Evolutionary conservation across 2,797 vertebrate genomes (phyloP), one percentile per base, ranked within the genome.

Genomic region (Mus caroli): DNA sequence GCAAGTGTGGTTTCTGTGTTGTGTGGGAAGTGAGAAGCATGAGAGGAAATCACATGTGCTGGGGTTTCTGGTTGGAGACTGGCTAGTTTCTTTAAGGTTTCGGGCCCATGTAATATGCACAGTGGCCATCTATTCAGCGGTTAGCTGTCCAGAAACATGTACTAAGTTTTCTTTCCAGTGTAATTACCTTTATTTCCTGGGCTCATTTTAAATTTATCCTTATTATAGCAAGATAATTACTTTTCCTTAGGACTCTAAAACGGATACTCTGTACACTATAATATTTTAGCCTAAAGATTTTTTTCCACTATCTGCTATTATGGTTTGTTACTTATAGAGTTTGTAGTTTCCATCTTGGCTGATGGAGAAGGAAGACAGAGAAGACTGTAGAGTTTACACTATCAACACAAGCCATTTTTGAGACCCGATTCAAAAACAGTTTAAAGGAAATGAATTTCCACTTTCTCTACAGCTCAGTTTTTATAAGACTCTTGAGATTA

Each of bases 401-500:
- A 6, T 87, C 34, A 73, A 54, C 31, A 62, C 37, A 92, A 40
- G 17, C 22, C 34, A 9, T 71, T 94, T 90, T 92, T 87, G 80
- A 76, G 64, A 94, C 20, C 69, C 71, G 60, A n/a, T 92, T 91
- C 52, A 37, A 37, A 80, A 46, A 43, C 37, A 76, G 26, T 75
- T 94, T 84, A 89, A 89, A 92, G 31, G 13, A 93, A 67, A 12
- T 93, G 77, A 62, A n/a, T 91, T 92, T 92, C 92, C 19, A 60
- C 69, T 92, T 95, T 90, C 11, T 87, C 14, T 28, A 24, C 73
- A 13, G 76, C 26, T 94, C 52, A 88, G 37, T 54, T 91, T 94
- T 40, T 54, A 22, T 67, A 92, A 91, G 52, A 46, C 80, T 15
- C 52, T 88, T 91, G 34, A 94, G 88, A 91, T 94, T 95, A 92